Percentiles rank a stretch among this genome's conserved stretches.
Conservation (phyloP, 2,113 vertebrate genomes). For the Apaloderma vittatum region DNA sequence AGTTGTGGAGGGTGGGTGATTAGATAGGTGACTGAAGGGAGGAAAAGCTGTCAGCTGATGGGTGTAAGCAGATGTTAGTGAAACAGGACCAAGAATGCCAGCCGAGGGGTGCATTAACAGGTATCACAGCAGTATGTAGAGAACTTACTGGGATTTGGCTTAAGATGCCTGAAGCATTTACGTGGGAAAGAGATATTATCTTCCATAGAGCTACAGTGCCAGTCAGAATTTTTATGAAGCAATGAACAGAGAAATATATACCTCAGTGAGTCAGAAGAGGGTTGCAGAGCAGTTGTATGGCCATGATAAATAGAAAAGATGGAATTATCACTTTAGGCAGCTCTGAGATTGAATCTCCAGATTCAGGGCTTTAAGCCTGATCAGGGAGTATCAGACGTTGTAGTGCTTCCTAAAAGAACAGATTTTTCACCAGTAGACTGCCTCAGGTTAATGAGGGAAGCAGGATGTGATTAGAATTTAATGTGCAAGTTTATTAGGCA, state of each 20-base stretch:
- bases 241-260: background rate
- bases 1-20: background rate
- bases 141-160: background rate
- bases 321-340: background rate
- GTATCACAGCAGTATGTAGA: background rate
- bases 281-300: background rate
- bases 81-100: background rate
- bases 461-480: background rate
- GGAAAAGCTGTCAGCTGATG: background rate
- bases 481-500: constrained; percentile 8
- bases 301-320: background rate
- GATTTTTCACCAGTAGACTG: background rate
- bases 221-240: background rate
- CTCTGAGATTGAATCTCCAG: background rate
- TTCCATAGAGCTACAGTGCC: background rate
- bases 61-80: background rate
- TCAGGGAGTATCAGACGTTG: background rate
- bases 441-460: constrained; percentile 6
- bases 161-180: background rate
- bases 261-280: background rate
- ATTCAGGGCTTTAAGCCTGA: background rate
- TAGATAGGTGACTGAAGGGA: background rate
- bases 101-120: background rate
- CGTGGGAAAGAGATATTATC: background rate
- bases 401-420: background rate